Percentiles rank a stretch among this genome's conserved stretches.
phyloP scores from a whole-genome alignment of 2,888 invertebrate genomes.

The Apamea monoglypha region DNA sequence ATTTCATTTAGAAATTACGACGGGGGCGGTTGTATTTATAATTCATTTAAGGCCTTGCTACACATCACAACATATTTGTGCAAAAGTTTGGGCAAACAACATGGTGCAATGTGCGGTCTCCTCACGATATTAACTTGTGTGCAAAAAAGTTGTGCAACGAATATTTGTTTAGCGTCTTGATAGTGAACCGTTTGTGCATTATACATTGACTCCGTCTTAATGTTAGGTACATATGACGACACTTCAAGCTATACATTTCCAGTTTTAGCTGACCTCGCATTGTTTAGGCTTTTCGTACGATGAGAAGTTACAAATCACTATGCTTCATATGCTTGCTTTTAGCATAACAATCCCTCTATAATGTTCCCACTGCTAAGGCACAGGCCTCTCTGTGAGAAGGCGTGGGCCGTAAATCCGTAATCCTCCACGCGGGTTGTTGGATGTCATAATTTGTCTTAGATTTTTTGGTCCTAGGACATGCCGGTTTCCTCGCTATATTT shows the following conservation, averaged over 20 bases:
- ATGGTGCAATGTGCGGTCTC: neutral
- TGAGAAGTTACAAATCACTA: no score
- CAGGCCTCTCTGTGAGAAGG: neutral
- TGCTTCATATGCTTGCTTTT: neutral
- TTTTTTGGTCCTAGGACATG: no score
- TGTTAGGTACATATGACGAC: no score
- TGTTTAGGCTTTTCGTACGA: no score
- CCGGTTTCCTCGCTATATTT: neutral
- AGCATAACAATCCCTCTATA: neutral
- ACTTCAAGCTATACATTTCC: no score
- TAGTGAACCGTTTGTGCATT: neutral
- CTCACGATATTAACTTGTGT: neutral
- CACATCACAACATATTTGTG: neutral
- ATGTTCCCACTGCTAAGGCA: neutral
- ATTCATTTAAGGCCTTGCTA: slow-evolving; percentile 33
- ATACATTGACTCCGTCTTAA: no score
- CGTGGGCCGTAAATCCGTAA: neutral
- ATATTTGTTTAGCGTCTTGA: neutral
- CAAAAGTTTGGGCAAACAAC: neutral
- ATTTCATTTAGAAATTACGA: slow-evolving; percentile 69
- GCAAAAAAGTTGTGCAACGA: neutral
- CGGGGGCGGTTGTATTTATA: slow-evolving; percentile 48
- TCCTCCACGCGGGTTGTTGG: neutral
- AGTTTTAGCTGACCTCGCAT: no score
- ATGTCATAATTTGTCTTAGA: neutral